These are phyloP conservation scores for Eumeta japonica DNA, from an alignment of 1,140 invertebrate genomes.

Conservation along the genomic window DNA sequence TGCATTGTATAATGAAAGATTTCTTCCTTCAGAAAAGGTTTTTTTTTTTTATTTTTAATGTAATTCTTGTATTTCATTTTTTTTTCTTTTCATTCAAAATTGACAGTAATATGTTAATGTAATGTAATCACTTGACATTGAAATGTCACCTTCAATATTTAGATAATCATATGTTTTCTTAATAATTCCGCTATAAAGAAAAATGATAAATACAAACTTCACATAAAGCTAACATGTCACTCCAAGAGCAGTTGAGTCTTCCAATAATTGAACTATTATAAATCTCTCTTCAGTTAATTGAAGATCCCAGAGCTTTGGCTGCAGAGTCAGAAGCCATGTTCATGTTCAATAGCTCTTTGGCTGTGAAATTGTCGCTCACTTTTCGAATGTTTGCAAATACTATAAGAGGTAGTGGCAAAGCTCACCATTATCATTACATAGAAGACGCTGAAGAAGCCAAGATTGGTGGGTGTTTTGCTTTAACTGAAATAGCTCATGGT, in stretches of 20 bases:
- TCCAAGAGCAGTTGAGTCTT: no score
- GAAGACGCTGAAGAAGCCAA: conserved; percentile 59
- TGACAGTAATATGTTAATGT: no score
- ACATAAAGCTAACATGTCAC: no score
- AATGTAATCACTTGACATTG: no score
- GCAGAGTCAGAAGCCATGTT: conserved; percentile 61
- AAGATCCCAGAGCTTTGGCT: conserved; percentile 43
- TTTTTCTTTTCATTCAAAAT: no score
- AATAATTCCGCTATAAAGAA: no score
- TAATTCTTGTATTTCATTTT: no score
- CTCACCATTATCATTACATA: conserved; percentile 62
- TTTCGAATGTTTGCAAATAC: conserved; percentile 61
- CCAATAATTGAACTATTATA: no score
- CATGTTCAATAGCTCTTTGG: conserved; percentile 69
- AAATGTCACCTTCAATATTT: no score
- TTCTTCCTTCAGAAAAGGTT: conserved; percentile 62
- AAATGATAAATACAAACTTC: no score
- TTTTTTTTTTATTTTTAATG: conserved; percentile 2
- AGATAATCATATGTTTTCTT: no score
- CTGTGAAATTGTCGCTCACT: conserved; percentile 64
- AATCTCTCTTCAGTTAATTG: conserved; percentile 46
- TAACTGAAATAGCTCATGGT: conserved; percentile 87
- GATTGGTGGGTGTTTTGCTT: conserved; percentile 74
- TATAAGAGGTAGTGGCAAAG: conserved; percentile 56
- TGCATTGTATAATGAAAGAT: conserved; percentile 63